Percentiles rank a stretch among this genome's conserved stretches.
phyloP scores from a whole-genome alignment of 2,888 invertebrate species.

The Diplazon laetatorius region DNA sequence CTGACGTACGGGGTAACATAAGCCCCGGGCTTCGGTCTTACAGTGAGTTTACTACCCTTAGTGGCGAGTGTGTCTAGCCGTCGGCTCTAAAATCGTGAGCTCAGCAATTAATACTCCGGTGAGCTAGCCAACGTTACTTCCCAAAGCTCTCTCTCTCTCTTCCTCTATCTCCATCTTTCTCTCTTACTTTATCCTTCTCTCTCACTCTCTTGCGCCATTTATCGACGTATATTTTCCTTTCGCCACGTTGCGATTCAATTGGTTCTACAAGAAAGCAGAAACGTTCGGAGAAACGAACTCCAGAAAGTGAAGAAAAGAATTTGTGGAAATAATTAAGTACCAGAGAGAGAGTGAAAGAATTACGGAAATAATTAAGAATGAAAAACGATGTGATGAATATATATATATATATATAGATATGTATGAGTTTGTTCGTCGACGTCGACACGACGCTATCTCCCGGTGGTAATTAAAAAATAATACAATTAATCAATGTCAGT shows the following conservation, averaged over 20 bases:
- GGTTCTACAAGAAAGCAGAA: no score
- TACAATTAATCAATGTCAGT: conserved; percentile 63
- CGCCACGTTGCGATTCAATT: conserved; percentile 58
- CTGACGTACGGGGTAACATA: conserved; percentile 25
- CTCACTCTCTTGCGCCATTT: no score
- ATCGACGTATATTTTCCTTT: conserved; percentile 58
- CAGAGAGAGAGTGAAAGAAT: no score
- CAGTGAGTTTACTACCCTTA: conserved; percentile 62
- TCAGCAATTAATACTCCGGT: conserved; percentile 65
- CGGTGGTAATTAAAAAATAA: conserved; percentile 63
- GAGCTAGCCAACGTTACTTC: conserved; percentile 51
- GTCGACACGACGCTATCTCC: conserved; percentile 57
- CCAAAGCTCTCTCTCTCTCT: conserved; percentile 50
- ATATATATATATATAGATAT: no score
- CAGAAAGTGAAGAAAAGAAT: conserved; percentile 8
- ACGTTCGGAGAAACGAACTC: conserved; percentile 43
- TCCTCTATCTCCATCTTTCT: no score
- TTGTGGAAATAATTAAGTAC: no score
- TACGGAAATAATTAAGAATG: conserved; percentile 38
- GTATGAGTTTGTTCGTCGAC: conserved; percentile 40
- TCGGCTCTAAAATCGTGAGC: conserved; percentile 58
- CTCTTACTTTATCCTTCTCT: no score
- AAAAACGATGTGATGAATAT: no score
- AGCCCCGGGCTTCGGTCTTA: conserved; percentile 53
- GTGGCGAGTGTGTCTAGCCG: conserved; percentile 49